A percentile compares a stretch with the other conserved stretches of the same genome.
phyloP scores from a whole-genome alignment of 2,113 vertebrate genomes.

The Neotoma lepida region DNA sequence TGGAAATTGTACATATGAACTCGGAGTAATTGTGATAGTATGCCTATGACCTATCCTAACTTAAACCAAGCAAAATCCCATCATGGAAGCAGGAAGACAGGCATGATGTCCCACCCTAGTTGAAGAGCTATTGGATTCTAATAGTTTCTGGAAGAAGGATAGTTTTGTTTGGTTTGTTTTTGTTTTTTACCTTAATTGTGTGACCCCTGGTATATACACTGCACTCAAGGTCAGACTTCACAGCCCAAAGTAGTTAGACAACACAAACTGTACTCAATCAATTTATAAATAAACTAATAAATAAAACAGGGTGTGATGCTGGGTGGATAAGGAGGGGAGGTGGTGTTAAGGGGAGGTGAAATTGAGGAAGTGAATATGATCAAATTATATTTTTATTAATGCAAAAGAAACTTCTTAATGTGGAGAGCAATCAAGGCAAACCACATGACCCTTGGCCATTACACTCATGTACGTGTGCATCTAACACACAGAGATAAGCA shows the following conservation, averaged over 20 bases:
- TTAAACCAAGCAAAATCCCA: not conserved
- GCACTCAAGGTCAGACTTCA: not conserved
- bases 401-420: not conserved
- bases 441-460: not conserved
- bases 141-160: not conserved
- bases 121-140: not conserved
- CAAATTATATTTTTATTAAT: not conserved
- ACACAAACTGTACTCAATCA: not conserved
- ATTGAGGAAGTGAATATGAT: not conserved
- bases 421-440: not conserved
- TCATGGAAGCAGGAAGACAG: not conserved
- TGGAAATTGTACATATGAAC: not conserved
- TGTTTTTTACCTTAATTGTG: not conserved
- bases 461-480: not conserved
- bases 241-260: not conserved
- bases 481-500: too few species aligned
- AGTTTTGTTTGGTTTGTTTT: not conserved
- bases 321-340: not conserved
- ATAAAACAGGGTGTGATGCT: not conserved
- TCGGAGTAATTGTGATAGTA: not conserved
- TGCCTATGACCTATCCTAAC: too few species aligned
- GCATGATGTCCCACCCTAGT: not conserved
- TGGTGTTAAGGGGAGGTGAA: not conserved
- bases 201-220: not conserved
- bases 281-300: not conserved